A percentile compares a stretch with the other conserved stretches of the same genome.
Conservation (phyloP, 53 echinoderm and acorn worm genomes). For the Hippasteria phrygiana region DNA sequence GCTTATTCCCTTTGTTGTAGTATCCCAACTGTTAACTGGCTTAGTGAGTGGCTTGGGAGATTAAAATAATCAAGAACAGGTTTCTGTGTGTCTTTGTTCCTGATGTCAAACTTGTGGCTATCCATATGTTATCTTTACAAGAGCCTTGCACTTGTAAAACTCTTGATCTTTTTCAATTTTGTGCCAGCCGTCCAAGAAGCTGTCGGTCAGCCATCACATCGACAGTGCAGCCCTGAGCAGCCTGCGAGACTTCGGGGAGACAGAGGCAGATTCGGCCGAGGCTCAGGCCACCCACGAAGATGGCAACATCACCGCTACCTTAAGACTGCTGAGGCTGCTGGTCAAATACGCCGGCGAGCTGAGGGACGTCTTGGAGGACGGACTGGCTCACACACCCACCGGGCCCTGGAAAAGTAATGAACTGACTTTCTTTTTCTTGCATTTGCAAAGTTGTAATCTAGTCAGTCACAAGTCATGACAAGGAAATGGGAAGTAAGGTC, state of each 20-base stretch:
- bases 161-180: neutral
- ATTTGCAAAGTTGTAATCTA: neutral
- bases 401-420: slow-evolving; percentile 96
- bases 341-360: slow-evolving; percentile 97
- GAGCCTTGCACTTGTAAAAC: no score
- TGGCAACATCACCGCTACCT: slow-evolving; percentile 94
- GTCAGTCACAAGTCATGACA: no score
- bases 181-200: slow-evolving; percentile 21
- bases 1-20: no score
- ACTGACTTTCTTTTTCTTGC: neutral
- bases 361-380: slow-evolving; percentile 91
- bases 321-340: slow-evolving; percentile 84
- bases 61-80: no score
- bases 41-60: no score
- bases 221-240: slow-evolving; percentile 11
- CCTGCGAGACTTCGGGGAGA: slow-evolving; percentile 37
- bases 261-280: slow-evolving; percentile 45
- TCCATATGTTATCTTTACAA: no score
- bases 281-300: slow-evolving; percentile 81
- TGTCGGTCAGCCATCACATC: slow-evolving; percentile 4
- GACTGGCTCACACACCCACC: slow-evolving; percentile 93
- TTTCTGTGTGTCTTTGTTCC: no score
- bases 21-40: no score
- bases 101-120: no score
- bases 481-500: no score